phyloP scores from a whole-genome alignment of 2,113 vertebrate species.

The Alligator sinensis region DNA sequence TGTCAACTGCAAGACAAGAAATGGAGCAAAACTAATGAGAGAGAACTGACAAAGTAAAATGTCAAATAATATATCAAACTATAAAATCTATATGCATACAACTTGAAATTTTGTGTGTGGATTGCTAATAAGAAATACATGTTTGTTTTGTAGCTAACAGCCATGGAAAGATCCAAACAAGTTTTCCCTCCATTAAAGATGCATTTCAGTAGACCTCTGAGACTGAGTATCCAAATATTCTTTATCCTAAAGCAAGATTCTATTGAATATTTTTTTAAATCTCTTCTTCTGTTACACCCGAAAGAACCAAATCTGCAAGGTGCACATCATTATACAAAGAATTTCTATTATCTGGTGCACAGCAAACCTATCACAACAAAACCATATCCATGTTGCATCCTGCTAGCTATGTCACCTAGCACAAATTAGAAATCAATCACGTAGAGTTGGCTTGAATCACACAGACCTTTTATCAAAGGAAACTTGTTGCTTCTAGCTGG shows the following conservation, averaged over 20 bases:
- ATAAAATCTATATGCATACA: neutral
- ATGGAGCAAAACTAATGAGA: neutral
- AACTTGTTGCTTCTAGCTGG: neutral
- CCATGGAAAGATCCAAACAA: neutral
- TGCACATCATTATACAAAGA: neutral
- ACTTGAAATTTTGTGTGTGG: neutral
- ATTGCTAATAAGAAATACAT: neutral
- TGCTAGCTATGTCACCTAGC: neutral
- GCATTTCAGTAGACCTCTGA: neutral
- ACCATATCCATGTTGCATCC: neutral
- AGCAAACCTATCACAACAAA: neutral
- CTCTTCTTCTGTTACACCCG: neutral
- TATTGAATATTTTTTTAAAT: neutral
- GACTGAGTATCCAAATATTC: neutral
- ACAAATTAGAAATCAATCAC: neutral
- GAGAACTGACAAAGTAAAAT: rapidly evolving
- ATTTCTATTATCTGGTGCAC: neutral
- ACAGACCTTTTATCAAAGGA: neutral
- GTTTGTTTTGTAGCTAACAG: rapidly evolving
- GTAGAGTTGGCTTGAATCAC: rapidly evolving
- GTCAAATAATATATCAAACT: neutral
- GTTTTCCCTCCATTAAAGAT: neutral
- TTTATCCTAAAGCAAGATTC: neutral
- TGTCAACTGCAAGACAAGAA: neutral
- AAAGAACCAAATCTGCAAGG: neutral